Conservation (phyloP, 2,113 vertebrate genomes). For the Callionymus lyra region DNA sequence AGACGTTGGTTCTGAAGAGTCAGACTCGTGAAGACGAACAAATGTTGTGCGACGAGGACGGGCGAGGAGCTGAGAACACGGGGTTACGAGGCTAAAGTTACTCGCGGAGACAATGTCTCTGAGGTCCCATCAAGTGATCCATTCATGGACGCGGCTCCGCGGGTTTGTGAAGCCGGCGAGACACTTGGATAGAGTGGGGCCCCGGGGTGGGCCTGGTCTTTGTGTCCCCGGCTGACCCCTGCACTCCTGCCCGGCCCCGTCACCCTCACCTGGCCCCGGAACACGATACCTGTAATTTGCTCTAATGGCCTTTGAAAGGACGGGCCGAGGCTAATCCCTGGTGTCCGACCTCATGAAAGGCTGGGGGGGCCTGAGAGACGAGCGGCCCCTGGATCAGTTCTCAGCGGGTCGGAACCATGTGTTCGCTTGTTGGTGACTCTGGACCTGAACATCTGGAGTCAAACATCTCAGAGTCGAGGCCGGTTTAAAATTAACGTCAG, state of each 20-base stretch:
- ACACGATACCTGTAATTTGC: slow-evolving; percentile 74
- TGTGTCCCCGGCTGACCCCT: slow-evolving; percentile 73
- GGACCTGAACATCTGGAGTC: slow-evolving; percentile 17
- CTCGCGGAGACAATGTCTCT: slow-evolving; percentile 63
- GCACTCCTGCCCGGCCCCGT: slow-evolving; percentile 66
- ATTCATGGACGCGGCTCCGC: slow-evolving; percentile 56
- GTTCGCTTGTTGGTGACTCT: slow-evolving; percentile 43
- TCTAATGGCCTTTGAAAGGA: slow-evolving; percentile 75
- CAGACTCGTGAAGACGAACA: background rate
- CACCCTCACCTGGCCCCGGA: slow-evolving; percentile 70
- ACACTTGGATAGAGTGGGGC: slow-evolving; percentile 57
- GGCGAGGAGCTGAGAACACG: slow-evolving; percentile 30
- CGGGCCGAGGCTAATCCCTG: slow-evolving; percentile 68
- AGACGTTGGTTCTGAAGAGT: background rate
- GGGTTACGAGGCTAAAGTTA: slow-evolving; percentile 64
- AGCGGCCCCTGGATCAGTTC: slow-evolving; percentile 59
- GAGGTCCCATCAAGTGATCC: slow-evolving; percentile 66
- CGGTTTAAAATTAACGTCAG: too few species aligned
- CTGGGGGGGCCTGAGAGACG: slow-evolving; percentile 60
- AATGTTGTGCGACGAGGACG: slow-evolving; percentile 3
- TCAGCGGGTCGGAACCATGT: slow-evolving; percentile 52
- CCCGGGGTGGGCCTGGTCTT: slow-evolving; percentile 56
- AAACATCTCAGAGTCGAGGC: too few species aligned
- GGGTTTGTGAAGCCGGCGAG: slow-evolving; percentile 55
- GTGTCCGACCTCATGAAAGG: slow-evolving; percentile 59